Evolutionary conservation across 2,113 vertebrate species (phyloP).

Genomic region (Silurus glanis): DNA sequence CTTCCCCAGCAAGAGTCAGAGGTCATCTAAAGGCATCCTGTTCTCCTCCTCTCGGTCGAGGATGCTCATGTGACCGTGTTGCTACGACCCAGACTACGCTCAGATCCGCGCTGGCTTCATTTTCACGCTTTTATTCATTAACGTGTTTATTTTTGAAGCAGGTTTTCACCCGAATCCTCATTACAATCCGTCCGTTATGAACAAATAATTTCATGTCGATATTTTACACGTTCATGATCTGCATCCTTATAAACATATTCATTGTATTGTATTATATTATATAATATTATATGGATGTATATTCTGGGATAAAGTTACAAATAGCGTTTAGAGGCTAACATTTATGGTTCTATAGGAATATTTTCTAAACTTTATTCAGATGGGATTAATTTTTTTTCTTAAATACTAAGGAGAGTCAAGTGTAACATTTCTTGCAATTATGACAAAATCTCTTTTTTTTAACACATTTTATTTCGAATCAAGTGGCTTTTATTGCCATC

Average conservation of each 20-base stretch:
- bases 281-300: too few species aligned
- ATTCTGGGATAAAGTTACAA: too few species aligned
- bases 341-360: too few species aligned
- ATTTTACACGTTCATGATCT: background rate
- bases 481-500: too few species aligned
- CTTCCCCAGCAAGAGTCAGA: conserved; percentile 54
- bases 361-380: background rate
- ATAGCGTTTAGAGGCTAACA: background rate
- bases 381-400: background rate
- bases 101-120: background rate
- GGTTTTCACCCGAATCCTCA: background rate
- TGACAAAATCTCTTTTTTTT: background rate
- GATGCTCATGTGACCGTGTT: background rate
- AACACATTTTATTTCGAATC: too few species aligned
- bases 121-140: background rate
- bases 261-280: too few species aligned
- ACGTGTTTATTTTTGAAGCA: background rate
- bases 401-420: background rate
- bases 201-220: background rate
- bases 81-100: background rate
- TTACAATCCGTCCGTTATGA: background rate
- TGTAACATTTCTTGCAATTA: background rate
- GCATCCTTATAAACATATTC: too few species aligned
- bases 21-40: conserved; percentile 49
- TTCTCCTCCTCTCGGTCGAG: background rate